phyloP scores from a whole-genome alignment of 1,140 invertebrate genomes.

The Drosophila pseudoananassae region DNA sequence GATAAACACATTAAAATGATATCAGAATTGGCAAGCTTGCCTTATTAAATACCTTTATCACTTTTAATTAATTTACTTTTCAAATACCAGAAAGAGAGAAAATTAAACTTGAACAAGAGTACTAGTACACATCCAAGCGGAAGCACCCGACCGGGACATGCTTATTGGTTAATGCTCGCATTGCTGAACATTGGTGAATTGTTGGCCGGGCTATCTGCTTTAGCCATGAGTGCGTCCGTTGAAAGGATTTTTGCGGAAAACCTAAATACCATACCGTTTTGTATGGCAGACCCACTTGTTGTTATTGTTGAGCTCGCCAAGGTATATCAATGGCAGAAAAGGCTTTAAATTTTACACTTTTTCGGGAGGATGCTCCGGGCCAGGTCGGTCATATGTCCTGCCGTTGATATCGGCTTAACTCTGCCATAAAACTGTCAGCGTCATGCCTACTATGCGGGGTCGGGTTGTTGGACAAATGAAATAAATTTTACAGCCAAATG shows the following conservation, averaged over 20 bases:
- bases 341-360: constrained; percentile 81
- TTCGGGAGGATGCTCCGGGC: constrained; percentile 40
- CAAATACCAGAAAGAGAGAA: not conserved
- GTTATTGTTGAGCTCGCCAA: constrained; percentile 51
- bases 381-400: constrained; percentile 68
- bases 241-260: constrained; percentile 68
- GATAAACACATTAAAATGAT: not conserved
- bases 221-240: constrained; percentile 73
- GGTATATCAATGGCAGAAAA: constrained; percentile 51
- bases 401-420: constrained; percentile 82
- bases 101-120: not conserved
- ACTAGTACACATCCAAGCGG: not conserved
- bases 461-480: constrained; percentile 64
- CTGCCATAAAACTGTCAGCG: constrained; percentile 82
- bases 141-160: constrained; percentile 3
- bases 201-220: constrained; percentile 59
- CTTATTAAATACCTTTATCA: not conserved
- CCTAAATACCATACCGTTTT: constrained; percentile 75
- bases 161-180: constrained; percentile 31
- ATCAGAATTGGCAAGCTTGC: not conserved
- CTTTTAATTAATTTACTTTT: constrained; percentile 3
- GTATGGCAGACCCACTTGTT: constrained; percentile 66
- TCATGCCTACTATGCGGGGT: constrained; percentile 72
- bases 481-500: constrained; percentile 83
- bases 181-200: constrained; percentile 20